Conservation (phyloP, 1,140 invertebrate species). For the Eueides isabella region DNA sequence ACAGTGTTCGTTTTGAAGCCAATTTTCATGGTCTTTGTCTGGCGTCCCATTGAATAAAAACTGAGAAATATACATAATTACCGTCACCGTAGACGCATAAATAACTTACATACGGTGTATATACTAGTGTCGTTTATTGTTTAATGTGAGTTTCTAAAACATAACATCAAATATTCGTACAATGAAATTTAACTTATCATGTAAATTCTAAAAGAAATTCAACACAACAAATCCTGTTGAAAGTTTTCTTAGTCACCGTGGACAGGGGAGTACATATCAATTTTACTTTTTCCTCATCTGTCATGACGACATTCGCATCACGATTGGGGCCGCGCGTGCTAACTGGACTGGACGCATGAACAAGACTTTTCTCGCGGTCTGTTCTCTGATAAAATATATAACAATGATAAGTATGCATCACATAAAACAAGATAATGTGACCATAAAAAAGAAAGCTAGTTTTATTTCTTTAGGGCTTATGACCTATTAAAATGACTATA, state of each 20-base stretch:
- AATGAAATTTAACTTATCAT: conserved; percentile 32
- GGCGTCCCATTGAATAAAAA: conserved; percentile 48
- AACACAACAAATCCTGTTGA: conserved; percentile 73
- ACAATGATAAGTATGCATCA: conserved; percentile 45
- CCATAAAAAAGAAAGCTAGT: conserved; percentile 35
- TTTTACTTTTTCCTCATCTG: conserved; percentile 79
- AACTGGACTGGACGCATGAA: conserved; percentile 53
- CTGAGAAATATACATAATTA: conserved; percentile 20
- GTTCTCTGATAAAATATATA: conserved; percentile 48
- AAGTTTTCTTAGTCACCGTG: conserved; percentile 67
- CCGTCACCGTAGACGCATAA: background rate
- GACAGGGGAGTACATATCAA: conserved; percentile 66
- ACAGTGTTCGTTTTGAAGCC: conserved; percentile 56
- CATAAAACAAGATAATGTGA: conserved; percentile 39
- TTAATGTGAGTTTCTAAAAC: conserved; percentile 1
- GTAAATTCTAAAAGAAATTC: conserved; percentile 53
- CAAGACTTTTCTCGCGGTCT: conserved; percentile 49
- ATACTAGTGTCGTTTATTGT: background rate
- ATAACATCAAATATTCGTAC: background rate
- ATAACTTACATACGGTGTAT: background rate
- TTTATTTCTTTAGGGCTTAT: conserved; percentile 20
- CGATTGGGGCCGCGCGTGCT: conserved; percentile 74
- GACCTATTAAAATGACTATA: conserved; percentile 19
- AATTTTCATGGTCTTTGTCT: conserved; percentile 62
- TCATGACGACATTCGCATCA: conserved; percentile 72